Percentiles rank a stretch among this genome's conserved stretches.
These are phyloP conservation scores for Scophthalmus maximus DNA, from an alignment of 2,113 vertebrate genomes.

Conservation along the genomic window DNA sequence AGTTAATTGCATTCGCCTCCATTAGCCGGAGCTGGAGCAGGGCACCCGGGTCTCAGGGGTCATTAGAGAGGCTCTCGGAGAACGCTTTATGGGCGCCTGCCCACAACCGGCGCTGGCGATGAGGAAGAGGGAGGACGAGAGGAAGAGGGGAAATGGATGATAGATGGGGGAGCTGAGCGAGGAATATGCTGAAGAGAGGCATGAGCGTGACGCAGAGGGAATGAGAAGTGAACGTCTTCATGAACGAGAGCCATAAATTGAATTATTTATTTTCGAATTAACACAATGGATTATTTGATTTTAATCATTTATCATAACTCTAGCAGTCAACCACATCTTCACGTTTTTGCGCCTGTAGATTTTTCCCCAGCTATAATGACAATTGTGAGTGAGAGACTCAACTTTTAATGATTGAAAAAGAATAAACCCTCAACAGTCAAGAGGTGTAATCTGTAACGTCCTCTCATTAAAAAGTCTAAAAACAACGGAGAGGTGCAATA, in stretches of 20 bases:
- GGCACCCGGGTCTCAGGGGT: constrained; percentile 75
- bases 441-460: not conserved
- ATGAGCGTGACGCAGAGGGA: not conserved
- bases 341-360: not conserved
- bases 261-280: not conserved
- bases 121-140: constrained; percentile 14
- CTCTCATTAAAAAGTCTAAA: too few relatives aligned
- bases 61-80: constrained; percentile 66
- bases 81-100: constrained; percentile 48
- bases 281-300: not conserved
- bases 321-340: too few relatives aligned
- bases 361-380: not conserved
- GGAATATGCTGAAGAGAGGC: not conserved
- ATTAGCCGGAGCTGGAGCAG: constrained; percentile 74
- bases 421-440: too few relatives aligned
- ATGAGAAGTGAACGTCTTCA: not conserved
- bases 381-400: not conserved
- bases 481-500: too few relatives aligned
- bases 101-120: not conserved
- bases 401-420: not conserved
- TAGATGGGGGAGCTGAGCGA: constrained; percentile 3
- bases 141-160: constrained; percentile 9
- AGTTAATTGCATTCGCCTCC: constrained; percentile 84
- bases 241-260: not conserved
- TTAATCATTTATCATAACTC: not conserved